These are phyloP conservation scores for Sanderia malayensis DNA, from an alignment of 30 jellyfish, hydroid and myxozoan species.

Conservation along the genomic window DNA sequence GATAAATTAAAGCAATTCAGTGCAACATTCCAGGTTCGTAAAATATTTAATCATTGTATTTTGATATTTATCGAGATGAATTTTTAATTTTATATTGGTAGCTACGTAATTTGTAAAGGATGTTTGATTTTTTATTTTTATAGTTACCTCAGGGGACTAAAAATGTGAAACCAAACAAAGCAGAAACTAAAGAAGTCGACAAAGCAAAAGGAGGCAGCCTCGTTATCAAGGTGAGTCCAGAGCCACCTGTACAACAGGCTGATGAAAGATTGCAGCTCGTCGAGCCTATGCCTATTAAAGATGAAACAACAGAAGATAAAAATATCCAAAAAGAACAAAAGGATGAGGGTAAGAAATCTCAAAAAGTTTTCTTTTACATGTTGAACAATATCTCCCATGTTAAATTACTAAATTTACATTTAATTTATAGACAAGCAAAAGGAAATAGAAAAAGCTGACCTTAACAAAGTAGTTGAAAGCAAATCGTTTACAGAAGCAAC, in stretches of 20 bases:
- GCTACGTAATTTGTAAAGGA: neutral
- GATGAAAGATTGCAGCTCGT: conserved; percentile 1
- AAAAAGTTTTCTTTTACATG: too few relatives aligned
- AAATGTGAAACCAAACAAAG: too few relatives aligned
- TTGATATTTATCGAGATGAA: too few relatives aligned
- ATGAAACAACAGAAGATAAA: conserved; percentile 1
- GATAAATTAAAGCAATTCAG: conserved; percentile 17
- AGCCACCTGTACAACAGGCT: conserved; percentile 28
- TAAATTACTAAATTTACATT: too few relatives aligned
- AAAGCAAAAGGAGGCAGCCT: conserved; percentile 7
- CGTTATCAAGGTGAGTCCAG: conserved; percentile 33
- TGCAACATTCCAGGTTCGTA: conserved; percentile 19
- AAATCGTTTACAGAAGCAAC: conserved; percentile 5
- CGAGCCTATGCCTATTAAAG: neutral
- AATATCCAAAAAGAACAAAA: too few relatives aligned
- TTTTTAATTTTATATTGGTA: too few relatives aligned
- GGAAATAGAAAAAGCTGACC: too few relatives aligned
- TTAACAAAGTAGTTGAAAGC: neutral
- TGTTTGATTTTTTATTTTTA: too few relatives aligned
- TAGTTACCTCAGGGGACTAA: neutral
- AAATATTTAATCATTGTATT: too few relatives aligned
- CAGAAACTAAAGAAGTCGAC: conserved; percentile 2
- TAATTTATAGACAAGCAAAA: too few relatives aligned
- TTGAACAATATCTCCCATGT: too few relatives aligned
- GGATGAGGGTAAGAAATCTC: neutral